Conservation (phyloP, 1,140 invertebrate genomes). For the Nasonia longicornis region DNA sequence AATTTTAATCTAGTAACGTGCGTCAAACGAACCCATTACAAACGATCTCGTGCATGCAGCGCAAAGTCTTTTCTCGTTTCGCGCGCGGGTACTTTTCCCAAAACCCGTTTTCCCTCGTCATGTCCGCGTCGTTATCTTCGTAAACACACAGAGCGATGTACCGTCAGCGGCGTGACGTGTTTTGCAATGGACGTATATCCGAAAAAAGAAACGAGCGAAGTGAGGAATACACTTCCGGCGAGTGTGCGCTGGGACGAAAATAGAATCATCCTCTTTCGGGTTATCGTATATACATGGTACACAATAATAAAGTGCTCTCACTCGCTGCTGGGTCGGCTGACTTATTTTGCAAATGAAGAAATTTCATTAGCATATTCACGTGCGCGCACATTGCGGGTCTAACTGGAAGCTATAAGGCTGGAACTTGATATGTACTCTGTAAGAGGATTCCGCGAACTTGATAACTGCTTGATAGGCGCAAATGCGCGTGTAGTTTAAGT, state of each 20-base stretch:
- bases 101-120: background rate
- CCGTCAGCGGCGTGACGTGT: no score
- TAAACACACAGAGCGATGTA: no score
- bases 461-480: no score
- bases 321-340: background rate
- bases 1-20: constrained; percentile 22
- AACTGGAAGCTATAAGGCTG: no score
- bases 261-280: background rate
- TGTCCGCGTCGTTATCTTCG: background rate
- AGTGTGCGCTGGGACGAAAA: background rate
- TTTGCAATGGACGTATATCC: background rate
- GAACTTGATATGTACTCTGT: no score
- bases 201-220: background rate
- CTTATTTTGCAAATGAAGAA: background rate
- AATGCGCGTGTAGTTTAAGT: no score
- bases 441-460: no score
- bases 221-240: background rate
- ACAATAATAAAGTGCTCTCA: background rate
- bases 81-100: constrained; percentile 6
- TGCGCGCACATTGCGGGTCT: no score
- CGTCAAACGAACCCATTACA: constrained; percentile 25
- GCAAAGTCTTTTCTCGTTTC: background rate
- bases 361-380: background rate
- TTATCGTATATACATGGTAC: background rate
- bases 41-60: background rate